Percentiles rank a stretch among this genome's conserved stretches.
These are phyloP conservation scores for Petrocephalus zakoni DNA, from an alignment of 2,113 vertebrate genomes.

Conservation along the genomic window DNA sequence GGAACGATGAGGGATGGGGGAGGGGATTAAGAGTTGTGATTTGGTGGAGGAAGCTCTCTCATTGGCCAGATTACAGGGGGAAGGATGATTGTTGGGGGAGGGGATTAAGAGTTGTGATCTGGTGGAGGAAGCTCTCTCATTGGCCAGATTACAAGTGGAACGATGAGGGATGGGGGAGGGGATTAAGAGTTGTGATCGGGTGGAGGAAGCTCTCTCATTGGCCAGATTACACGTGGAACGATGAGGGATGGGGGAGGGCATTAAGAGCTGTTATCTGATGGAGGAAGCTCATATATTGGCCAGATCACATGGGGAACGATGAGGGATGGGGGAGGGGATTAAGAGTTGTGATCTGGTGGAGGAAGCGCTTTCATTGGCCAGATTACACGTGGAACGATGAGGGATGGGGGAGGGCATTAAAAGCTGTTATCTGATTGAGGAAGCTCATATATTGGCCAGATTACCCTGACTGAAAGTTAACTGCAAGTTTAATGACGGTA, in stretches of 20 bases:
- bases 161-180: background rate
- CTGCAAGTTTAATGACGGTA: background rate
- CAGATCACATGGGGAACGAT: background rate
- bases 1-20: background rate
- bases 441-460: background rate
- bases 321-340: background rate
- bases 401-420: background rate
- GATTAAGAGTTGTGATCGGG: background rate
- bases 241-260: background rate
- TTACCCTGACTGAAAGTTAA: background rate
- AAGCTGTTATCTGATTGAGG: background rate
- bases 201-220: background rate
- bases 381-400: background rate
- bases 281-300: background rate
- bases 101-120: background rate
- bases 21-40: background rate
- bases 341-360: background rate
- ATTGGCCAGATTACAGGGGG: background rate
- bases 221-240: background rate
- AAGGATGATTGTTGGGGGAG: background rate
- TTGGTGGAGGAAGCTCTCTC: background rate
- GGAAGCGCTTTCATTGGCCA: background rate
- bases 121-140: background rate
- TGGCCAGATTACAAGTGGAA: background rate
- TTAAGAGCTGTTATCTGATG: background rate